Percentiles rank a stretch among this genome's conserved stretches.
phyloP scores from a whole-genome alignment of 1,140 invertebrate genomes.

The Tetragonula clypearis region DNA sequence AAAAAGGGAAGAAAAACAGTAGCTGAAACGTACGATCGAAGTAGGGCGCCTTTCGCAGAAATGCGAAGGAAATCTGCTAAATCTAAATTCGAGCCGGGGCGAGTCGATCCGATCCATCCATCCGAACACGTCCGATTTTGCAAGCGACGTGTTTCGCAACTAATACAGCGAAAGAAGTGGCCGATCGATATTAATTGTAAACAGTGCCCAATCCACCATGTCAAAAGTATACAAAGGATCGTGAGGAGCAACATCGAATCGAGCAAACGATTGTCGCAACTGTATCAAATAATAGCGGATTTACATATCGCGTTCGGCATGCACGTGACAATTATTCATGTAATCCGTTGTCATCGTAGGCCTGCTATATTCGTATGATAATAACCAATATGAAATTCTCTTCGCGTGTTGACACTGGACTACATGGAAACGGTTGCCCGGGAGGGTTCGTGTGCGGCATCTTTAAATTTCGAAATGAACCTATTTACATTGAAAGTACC shows the following conservation, averaged over 20 bases:
- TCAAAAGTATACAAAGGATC: conserved; percentile 29
- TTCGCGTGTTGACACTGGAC: conserved; percentile 51
- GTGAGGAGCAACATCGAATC: conserved; percentile 15
- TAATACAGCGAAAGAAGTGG: conserved; percentile 11
- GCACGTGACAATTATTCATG: conserved; percentile 62
- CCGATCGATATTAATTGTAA: conserved; percentile 38
- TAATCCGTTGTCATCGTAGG: conserved; percentile 61
- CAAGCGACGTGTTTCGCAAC: conserved; percentile 33
- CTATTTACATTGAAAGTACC: conserved; percentile 28
- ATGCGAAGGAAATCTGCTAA: not conserved
- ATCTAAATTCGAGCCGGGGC: conserved; percentile 18
- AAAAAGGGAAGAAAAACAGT: not conserved
- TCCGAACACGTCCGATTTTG: not conserved
- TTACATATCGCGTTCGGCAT: conserved; percentile 55
- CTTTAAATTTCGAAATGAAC: conserved; percentile 56
- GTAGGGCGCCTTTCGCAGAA: too few relatives aligned
- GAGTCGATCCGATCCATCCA: not conserved
- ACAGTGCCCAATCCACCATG: conserved; percentile 4
- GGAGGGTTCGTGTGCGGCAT: conserved; percentile 46
- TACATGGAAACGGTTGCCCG: conserved; percentile 7
- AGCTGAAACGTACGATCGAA: not conserved
- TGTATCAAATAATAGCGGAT: conserved; percentile 50
- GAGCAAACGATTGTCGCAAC: conserved; percentile 51
- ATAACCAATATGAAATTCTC: conserved; percentile 66
- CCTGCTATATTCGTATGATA: conserved; percentile 65